Evolutionary conservation across 2,113 vertebrate genomes (phyloP), one percentile per base, ranked within the genome.

Genomic region (Cyanocitta stelleri): DNA sequence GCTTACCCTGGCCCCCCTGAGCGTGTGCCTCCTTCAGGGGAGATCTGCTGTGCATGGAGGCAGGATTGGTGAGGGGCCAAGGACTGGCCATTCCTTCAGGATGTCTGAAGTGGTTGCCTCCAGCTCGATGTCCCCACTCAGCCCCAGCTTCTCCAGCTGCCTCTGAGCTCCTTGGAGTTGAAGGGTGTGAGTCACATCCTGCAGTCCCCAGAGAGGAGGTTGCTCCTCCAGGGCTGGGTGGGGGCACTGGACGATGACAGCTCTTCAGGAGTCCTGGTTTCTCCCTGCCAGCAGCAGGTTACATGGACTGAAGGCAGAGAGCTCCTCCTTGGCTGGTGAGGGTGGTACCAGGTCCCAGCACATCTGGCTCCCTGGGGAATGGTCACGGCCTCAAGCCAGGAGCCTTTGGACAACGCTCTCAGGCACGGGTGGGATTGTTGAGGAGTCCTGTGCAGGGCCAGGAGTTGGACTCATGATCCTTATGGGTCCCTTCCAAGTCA

Each of bases 21-120:
- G 54, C 33, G 0, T 1, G 6, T 27, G 9, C 5, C 27, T 64
- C 12, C 54, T 51, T 30, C 1, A 0, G 39, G 41, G 32, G 24
- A 72, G 11, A 32, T n/a, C 7, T 59, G 23, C 59, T 77, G 5
- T 61, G 55, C 19, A 0, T 33, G 39, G 69, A 58, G 69, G n/a
- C 32, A 62, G 37, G 27, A 13, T 1, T 46, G 33, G 29, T 43
- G 43, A 22, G 35, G 48, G 29, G 6, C 19, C 37, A 18, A 29
- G 49, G 37, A 6, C 3, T 74, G 63, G 21, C n/a, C 37, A 3
- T 64, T 44, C 51, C 66, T 72, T 48, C 17, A 2, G 27, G 32
- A 4, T 41, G 29, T 32, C 10, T 58, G 24, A 37, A 62, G 54
- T 30, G 51, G 2, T 61, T 27, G 86, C 16, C 48, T 76, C 41